Conservation (phyloP, 2,888 invertebrate genomes). For the Lamproptera curius region DNA sequence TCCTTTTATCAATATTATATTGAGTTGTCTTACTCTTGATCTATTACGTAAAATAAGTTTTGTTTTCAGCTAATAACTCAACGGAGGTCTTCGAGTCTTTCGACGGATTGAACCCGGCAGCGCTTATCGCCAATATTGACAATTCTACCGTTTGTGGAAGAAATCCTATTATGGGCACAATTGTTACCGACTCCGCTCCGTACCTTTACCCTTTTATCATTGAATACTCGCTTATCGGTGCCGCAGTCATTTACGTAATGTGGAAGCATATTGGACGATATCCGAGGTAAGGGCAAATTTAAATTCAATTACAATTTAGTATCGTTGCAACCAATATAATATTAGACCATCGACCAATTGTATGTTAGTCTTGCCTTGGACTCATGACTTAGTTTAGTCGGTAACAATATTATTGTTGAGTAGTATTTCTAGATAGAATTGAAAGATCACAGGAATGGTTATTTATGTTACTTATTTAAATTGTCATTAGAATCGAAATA, state of each 20-base stretch:
- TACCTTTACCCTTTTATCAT: conserved; percentile 97
- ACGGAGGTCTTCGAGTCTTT: conserved; percentile 76
- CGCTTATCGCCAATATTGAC: conserved; percentile 77
- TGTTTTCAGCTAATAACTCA: conserved; percentile 52
- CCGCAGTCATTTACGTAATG: conserved; percentile 97
- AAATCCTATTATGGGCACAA: conserved; percentile 94
- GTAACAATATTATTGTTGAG: no score
- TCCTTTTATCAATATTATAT: not conserved
- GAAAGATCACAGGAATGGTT: no score
- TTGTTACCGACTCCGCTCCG: conserved; percentile 95
- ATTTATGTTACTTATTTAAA: no score
- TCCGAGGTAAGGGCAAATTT: conserved; percentile 80
- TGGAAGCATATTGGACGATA: conserved; percentile 96
- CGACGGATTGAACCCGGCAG: conserved; percentile 78
- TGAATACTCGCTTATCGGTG: conserved; percentile 96
- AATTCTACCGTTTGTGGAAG: conserved; percentile 84
- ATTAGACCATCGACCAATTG: no score
- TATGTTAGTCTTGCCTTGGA: no score
- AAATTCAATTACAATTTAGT: conserved; percentile 14
- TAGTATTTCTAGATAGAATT: no score
- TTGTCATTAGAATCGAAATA: no score
- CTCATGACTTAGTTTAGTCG: no score
- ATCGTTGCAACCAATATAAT: conserved; percentile 25
- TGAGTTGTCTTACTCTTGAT: no score
- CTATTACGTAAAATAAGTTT: no score